phyloP scores from a whole-genome alignment of 2,888 invertebrate species.

The Agrochola lota region DNA sequence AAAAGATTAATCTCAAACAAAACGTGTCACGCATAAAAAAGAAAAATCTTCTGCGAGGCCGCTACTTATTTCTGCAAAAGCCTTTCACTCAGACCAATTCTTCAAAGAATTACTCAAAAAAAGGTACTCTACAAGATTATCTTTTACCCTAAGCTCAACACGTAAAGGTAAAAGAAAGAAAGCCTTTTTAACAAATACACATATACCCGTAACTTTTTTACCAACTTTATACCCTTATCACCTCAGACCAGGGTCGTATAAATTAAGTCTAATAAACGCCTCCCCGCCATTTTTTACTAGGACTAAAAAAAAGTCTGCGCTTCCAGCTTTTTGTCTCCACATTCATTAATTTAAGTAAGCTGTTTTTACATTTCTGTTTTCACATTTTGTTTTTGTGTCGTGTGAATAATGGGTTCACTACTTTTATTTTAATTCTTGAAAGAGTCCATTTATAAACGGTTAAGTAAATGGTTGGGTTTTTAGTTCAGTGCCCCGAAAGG shows the following conservation, averaged over 20 bases:
- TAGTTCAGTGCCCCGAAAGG: not conserved
- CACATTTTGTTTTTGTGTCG: slow-evolving; percentile 27
- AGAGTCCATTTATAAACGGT: not conserved
- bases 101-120: not conserved
- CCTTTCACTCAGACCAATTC: not conserved
- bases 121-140: not conserved
- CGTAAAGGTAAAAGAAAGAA: slow-evolving; percentile 8
- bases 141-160: not conserved
- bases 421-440: slow-evolving; percentile 10
- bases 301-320: slow-evolving; percentile 26
- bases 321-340: slow-evolving; percentile 27
- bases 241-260: slow-evolving; percentile 31
- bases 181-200: slow-evolving; percentile 5
- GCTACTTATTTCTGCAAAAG: not conserved
- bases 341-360: slow-evolving; percentile 49
- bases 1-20: not conserved
- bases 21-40: too few relatives aligned
- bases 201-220: slow-evolving; percentile 15
- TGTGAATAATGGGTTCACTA: slow-evolving; percentile 16
- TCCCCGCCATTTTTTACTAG: slow-evolving; percentile 12
- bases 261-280: slow-evolving; percentile 45
- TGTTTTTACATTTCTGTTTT: slow-evolving; percentile 33
- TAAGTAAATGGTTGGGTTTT: not conserved
- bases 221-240: slow-evolving; percentile 31
- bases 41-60: not conserved